Evolutionary conservation across 2,888 invertebrate species (phyloP).

Genomic region (Opisthograptis luteolata): DNA sequence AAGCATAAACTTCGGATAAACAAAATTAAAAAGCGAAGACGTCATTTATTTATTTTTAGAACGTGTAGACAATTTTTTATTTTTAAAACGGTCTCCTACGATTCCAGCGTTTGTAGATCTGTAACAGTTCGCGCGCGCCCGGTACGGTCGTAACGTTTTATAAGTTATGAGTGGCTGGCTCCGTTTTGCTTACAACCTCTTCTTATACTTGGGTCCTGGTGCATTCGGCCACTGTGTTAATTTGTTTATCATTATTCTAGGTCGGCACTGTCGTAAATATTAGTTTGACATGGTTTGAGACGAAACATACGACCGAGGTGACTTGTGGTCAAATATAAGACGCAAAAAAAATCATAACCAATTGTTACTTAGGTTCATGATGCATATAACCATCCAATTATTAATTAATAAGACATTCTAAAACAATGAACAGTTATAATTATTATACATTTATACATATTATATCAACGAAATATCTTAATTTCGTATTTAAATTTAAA

Average conservation of each 20-base stretch:
- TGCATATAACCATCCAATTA: slow-evolving; percentile 7
- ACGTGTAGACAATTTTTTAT: not conserved
- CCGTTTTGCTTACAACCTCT: slow-evolving; percentile 54
- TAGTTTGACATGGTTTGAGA: no score
- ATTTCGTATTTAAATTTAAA: slow-evolving; percentile 32
- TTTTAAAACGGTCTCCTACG: slow-evolving; percentile 12
- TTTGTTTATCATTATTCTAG: slow-evolving; percentile 53
- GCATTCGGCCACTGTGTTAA: slow-evolving; percentile 52
- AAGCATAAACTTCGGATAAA: not conserved
- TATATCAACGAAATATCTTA: slow-evolving; percentile 10
- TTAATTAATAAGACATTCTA: not conserved
- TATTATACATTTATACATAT: not conserved
- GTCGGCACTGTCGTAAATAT: no score
- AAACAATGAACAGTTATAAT: not conserved
- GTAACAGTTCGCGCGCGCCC: slow-evolving; percentile 15
- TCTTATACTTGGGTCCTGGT: slow-evolving; percentile 53
- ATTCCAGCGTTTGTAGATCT: slow-evolving; percentile 31
- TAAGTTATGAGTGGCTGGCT: slow-evolving; percentile 53
- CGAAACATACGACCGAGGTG: no score
- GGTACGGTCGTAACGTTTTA: slow-evolving; percentile 18
- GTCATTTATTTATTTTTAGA: not conserved
- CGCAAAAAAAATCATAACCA: no score
- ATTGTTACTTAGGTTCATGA: slow-evolving; percentile 33
- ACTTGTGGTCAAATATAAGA: no score
- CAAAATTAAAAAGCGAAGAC: not conserved